A percentile compares a stretch with the other conserved stretches of the same genome.
Conservation (phyloP, 2,888 invertebrate genomes). For the Sminthurides aquaticus region DNA sequence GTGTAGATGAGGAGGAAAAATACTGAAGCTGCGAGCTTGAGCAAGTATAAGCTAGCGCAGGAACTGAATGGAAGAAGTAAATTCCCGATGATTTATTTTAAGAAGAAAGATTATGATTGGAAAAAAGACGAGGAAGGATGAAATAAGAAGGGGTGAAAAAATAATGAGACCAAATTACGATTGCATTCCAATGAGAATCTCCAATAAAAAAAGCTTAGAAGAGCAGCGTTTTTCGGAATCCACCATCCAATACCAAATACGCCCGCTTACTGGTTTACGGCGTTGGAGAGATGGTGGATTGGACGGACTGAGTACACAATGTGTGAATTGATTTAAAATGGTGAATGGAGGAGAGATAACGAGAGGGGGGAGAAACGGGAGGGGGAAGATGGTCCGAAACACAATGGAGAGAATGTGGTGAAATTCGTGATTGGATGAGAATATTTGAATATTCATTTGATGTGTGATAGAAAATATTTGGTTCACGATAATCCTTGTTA, state of each 20-base stretch:
- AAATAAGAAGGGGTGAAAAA: too few relatives aligned
- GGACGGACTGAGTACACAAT: too few relatives aligned
- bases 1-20: neutral
- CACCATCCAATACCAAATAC: too few relatives aligned
- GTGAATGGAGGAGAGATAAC: too few relatives aligned
- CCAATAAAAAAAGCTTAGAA: too few relatives aligned
- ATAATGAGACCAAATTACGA: neutral
- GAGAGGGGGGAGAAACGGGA: too few relatives aligned
- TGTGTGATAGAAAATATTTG: conserved; percentile 6
- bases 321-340: too few relatives aligned
- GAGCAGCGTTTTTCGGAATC: too few relatives aligned
- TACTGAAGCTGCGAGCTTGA: neutral
- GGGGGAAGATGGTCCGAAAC: too few relatives aligned
- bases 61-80: neutral
- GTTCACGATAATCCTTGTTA: conserved; percentile 2
- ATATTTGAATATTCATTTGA: conserved; percentile 20
- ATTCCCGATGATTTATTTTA: neutral
- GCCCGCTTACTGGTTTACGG: too few relatives aligned
- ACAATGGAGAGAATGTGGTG: too few relatives aligned
- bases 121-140: neutral
- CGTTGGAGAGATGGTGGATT: too few relatives aligned
- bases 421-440: conserved; percentile 20
- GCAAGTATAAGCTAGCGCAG: neutral
- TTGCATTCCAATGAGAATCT: neutral
- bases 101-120: neutral